These are phyloP conservation scores for Tethya wilhelma DNA, from an alignment of 37 sponge, comb jelly and placozoan genomes.

Conservation along the genomic window DNA sequence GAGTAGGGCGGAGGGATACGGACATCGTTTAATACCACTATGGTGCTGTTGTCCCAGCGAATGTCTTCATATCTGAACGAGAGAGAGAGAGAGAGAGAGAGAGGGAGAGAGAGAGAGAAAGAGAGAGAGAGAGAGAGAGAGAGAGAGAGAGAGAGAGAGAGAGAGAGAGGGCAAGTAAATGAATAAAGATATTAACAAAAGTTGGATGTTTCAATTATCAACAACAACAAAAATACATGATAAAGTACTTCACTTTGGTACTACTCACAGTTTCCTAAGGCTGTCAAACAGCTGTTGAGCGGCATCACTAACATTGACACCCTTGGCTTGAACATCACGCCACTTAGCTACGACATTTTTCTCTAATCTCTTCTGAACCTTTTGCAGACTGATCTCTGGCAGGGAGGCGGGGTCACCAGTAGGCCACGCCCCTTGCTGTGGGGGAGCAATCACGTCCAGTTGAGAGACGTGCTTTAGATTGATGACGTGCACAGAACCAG, in stretches of 20 bases:
- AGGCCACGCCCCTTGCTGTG: background rate
- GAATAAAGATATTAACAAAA: background rate
- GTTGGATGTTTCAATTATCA: background rate
- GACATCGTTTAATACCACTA: conserved; percentile 56
- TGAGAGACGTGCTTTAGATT: conserved; percentile 45
- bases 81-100: background rate
- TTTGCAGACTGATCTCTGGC: conserved; percentile 21
- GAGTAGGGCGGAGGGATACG: conserved; percentile 60
- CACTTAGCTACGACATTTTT: conserved; percentile 15
- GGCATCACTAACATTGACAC: conserved; percentile 36
- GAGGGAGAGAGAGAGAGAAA: background rate
- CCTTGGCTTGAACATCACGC: conserved; percentile 23
- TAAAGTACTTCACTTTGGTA: background rate
- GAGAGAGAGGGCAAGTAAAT: background rate
- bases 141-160: conserved; percentile 1
- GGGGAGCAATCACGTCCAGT: conserved; percentile 3
- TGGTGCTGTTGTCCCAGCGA: conserved; percentile 36
- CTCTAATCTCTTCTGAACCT: conserved; percentile 32
- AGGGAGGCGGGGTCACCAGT: background rate
- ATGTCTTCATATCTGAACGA: conserved; percentile 30
- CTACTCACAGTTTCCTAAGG: conserved; percentile 54
- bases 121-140: background rate
- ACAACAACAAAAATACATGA: background rate
- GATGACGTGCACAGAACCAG: conserved; percentile 32
- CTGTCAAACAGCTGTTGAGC: conserved; percentile 64